Conservation (phyloP, 2,797 vertebrate genomes). For the Leptoclinus maculatus region DNA sequence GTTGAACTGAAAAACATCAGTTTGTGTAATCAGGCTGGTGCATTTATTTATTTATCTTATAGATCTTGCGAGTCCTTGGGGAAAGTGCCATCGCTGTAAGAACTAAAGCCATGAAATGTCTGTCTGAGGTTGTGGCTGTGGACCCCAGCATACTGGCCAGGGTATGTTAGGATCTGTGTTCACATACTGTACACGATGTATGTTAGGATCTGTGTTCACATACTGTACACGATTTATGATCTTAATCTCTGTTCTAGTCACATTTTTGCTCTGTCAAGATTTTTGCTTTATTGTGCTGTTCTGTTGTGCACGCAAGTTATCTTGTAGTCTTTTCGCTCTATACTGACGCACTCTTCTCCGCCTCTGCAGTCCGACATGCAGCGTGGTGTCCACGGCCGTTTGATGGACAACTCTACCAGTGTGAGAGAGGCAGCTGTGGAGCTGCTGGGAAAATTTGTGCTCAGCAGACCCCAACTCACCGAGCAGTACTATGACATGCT, state of each 20-base stretch:
- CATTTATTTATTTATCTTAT: neutral
- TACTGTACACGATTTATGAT: neutral
- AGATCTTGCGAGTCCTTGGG: slow-evolving; percentile 97
- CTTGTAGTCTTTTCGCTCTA: neutral
- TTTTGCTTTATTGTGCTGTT: neutral
- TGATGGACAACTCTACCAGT: slow-evolving; percentile 98
- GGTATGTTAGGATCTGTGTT: slow-evolving; percentile 79
- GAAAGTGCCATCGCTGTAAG: slow-evolving; percentile 99
- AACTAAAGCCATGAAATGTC: slow-evolving; percentile 99
- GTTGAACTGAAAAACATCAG: neutral
- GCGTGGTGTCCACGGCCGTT: slow-evolving; percentile 93
- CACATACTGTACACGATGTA: slow-evolving; percentile 76
- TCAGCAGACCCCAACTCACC: slow-evolving; percentile 96
- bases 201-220: slow-evolving; percentile 34
- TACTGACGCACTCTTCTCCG: slow-evolving; percentile 4
- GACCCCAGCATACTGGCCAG: slow-evolving; percentile 98
- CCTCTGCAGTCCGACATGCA: slow-evolving; percentile 94
- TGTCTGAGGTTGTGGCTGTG: slow-evolving; percentile 98
- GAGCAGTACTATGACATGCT: slow-evolving; percentile 99
- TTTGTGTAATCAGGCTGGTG: neutral
- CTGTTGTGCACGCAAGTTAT: neutral
- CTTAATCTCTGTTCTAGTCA: neutral
- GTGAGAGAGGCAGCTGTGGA: slow-evolving; percentile 97
- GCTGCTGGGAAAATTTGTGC: slow-evolving; percentile 93
- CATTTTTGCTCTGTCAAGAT: neutral